Evolutionary conservation across 2,888 invertebrate species (phyloP), one percentile per base, ranked within the genome.

Genomic region (Philonicus albiceps): DNA sequence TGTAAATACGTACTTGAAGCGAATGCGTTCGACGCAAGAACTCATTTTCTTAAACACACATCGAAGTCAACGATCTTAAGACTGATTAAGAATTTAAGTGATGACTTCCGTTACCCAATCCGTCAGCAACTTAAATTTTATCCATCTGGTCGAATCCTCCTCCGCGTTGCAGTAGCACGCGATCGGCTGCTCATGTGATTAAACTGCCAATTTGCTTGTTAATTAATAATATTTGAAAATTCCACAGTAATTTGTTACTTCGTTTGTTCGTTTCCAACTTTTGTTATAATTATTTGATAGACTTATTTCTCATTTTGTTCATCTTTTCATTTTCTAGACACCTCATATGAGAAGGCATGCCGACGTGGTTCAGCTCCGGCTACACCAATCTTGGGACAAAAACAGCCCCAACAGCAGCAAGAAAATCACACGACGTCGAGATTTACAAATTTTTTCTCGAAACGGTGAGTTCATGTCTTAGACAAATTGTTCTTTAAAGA

Each of bases 271-370:
- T 64, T 11, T 64, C 27, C 11, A 13, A 22, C 64, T 64, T 64
- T 64, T 64, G 64, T 27, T 64, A 53, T 19, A 22, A 22, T 22
- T 19, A 7, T 64, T 64, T 64, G 2, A 5, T 49, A n/a, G 49
- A n/a, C 11, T 64, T 8, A 11, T 64, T n/a, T 64, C 27, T 64
- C 22, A 64, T 64, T 64, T 64, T 64, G 27, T 64, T 64, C 27
- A 64, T 27, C 11, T 49, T 86, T 73, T 74, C 86, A 86, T 7
- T 91, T 94, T 94, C 30, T 94, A 97, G 97, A 97, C 93, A 97
- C 97, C 90, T 97, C 97, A 89, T 97, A 97, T 93, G 97, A 97
- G 93, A 97, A 97, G 93, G 96, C 97, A 92, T 97, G 96, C 91
- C 94, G 96, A 89, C 94, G 96, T 89, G 96, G 96, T 88, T 96